Percentiles rank a stretch among this genome's conserved stretches.
These are phyloP conservation scores for Peromyscus eremicus DNA, from an alignment of 2,797 vertebrate genomes.

Conservation along the genomic window DNA sequence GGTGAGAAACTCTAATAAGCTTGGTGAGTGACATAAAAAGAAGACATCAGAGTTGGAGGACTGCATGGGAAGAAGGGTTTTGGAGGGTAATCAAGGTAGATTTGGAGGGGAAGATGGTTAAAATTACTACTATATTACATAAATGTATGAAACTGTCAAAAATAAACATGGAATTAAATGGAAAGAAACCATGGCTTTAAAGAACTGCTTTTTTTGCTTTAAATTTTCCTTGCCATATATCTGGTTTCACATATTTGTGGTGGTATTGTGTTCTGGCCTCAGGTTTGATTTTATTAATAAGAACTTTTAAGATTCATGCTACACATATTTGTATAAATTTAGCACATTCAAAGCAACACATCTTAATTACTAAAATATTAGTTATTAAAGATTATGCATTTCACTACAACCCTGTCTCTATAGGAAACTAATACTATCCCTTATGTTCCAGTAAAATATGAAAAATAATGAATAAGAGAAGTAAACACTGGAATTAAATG, in stretches of 20 bases:
- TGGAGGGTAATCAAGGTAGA: not conserved
- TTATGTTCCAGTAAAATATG: not conserved
- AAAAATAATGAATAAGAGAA: not conserved
- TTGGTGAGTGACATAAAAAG: not conserved
- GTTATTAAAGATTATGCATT: not conserved
- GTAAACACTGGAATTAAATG: not conserved
- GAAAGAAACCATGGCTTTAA: not conserved
- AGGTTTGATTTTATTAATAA: too few relatives aligned
- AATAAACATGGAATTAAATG: not conserved
- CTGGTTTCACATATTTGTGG: not conserved
- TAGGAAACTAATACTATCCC: not conserved
- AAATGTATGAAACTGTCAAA: not conserved
- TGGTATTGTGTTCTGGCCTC: too few relatives aligned
- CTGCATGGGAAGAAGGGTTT: not conserved
- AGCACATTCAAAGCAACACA: not conserved
- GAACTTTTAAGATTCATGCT: too few relatives aligned
- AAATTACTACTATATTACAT: not conserved
- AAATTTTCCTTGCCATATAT: not conserved
- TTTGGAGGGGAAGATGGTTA: accelerated
- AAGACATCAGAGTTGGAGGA: not conserved
- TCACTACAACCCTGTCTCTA: not conserved
- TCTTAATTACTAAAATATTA: not conserved
- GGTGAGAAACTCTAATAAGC: not conserved
- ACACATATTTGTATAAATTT: not conserved
- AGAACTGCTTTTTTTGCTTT: not conserved